Evolutionary conservation across 2,888 invertebrate genomes (phyloP), one percentile per base, ranked within the genome.

Genomic region (Sesia apiformis): DNA sequence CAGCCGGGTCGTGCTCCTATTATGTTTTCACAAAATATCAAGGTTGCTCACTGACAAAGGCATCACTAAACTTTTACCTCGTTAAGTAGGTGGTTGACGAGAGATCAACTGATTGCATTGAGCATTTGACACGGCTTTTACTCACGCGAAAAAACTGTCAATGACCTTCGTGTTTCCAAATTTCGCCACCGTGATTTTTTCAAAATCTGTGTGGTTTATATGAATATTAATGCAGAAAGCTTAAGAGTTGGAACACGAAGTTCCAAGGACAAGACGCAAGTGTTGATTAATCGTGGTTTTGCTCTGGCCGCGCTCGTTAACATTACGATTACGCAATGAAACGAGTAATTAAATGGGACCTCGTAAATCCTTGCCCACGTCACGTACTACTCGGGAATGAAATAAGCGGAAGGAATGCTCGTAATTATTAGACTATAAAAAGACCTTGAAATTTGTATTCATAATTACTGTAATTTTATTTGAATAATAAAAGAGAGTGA

Each of bases 281-380:
- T 64, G 72, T 72, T 81, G 78, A 82, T 82, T 81, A 81, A 82
- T 82, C 67, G 72, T 68, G 70, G 71, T 69, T 69, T 70, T 65
- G 66, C 70, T 63, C 65, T 64, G 58, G 58, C 59, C 60, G 53
- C 60, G 53, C 56, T 58, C 54, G 59, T 59, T 56, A 57, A 59
- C 52, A 57, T 54, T 58, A 56, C 55, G 57, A 57, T 64, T 67
- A 66, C 62, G 62, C 60, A 65, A 65, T 60, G 62, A 59, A 60
- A 57, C 55, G 56, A 64, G 61, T 66, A 69, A 70, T 66, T 69
- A 69, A 65, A 63, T 62, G 58, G 57, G 58, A 61, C 61, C 58
- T 60, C 61, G 57, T 62, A 62, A 63, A 60, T 64, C 56, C 58
- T 64, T 58, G 56, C 57, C 56, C 61, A 60, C 60, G 61, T 62